Base-by-base conservation (phyloP, 1,140 invertebrate species). In the Augochlora pura region DNA sequence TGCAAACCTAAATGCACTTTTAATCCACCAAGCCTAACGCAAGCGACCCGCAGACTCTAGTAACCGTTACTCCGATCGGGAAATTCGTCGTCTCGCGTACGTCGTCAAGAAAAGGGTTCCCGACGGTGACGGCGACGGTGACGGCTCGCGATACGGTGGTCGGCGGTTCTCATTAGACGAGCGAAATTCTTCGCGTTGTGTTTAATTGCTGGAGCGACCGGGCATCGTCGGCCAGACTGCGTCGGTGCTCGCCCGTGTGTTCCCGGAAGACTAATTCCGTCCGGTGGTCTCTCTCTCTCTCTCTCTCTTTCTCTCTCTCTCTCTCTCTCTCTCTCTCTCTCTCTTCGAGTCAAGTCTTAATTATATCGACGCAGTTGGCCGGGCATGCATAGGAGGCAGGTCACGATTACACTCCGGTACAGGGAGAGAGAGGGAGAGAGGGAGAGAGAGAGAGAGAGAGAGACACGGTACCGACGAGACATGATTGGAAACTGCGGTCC, bases 401-500 rank as follows among this genome's bases (percentile, higher is more conserved):
- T 85, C 80, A 81, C 84, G 87, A 90, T 90, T 89, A 89, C n/a
- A n/a, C 84, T 87, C 80, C 84, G 85, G 82, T 81, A 77, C 80
- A 72, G 68, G 32, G 16, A 21, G 49, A 52, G 71, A 32, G 76
- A 38, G 49, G n/a, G n/a, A n/a, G n/a, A n/a, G n/a, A n/a, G n/a
- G n/a, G n/a, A n/a, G n/a, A n/a, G n/a, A n/a, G n/a, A n/a, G n/a
- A 72, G 68, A n/a, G 16, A 21, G 49, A 52, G 71, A 32, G 76
- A 38, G 49, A 84, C 83, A 71, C 66, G 65, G 73, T 81, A 85
- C 67, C 78, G 80, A 81, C 84, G 81, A 83, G 84, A 90, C 90
- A 91, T 89, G 90, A 91, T 91, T 91, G 90, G 90, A 91, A 91
- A 91, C 90, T 88, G 89, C 88, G 90, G 89, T 90, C 87, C 86